Conservation (phyloP, 37 sponge, comb jelly and placozoan genomes). For the Aplysina aerophoba region DNA sequence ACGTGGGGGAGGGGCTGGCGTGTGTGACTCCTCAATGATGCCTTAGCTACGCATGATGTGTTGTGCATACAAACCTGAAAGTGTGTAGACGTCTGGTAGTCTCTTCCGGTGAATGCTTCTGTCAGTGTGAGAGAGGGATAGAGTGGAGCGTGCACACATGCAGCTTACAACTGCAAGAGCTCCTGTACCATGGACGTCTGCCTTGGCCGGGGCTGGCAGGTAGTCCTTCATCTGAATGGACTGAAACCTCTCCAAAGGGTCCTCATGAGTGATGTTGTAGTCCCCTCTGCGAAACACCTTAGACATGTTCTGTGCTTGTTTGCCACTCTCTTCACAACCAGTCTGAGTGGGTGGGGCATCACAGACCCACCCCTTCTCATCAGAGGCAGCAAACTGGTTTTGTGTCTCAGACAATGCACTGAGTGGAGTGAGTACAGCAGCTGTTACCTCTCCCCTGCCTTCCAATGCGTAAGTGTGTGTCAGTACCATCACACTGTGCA, state of each 20-base stretch:
- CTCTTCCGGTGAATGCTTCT: constrained; percentile 34
- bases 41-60: not conserved
- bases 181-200: not conserved
- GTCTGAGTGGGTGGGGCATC: not conserved
- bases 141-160: constrained; percentile 1
- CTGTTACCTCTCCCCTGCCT: too few species aligned
- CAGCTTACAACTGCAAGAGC: not conserved
- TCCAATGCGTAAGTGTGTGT: too few species aligned
- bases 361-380: not conserved
- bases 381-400: not conserved
- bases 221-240: constrained; percentile 59
- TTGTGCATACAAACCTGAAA: constrained; percentile 47
- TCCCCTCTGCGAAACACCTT: constrained; percentile 76
- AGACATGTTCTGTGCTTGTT: constrained; percentile 19
- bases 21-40: too few species aligned
- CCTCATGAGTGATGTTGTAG: constrained; percentile 41
- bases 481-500: too few species aligned
- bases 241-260: constrained; percentile 36
- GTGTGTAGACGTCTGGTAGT: constrained; percentile 60
- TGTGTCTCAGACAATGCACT: constrained; percentile 9
- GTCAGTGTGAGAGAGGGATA: not conserved
- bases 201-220: not conserved
- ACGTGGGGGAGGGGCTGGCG: too few species aligned
- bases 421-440: not conserved
- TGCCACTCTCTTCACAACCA: not conserved